Evolutionary conservation across 1,140 invertebrate species (phyloP).

Genomic region (Neotoxoptera formosana): DNA sequence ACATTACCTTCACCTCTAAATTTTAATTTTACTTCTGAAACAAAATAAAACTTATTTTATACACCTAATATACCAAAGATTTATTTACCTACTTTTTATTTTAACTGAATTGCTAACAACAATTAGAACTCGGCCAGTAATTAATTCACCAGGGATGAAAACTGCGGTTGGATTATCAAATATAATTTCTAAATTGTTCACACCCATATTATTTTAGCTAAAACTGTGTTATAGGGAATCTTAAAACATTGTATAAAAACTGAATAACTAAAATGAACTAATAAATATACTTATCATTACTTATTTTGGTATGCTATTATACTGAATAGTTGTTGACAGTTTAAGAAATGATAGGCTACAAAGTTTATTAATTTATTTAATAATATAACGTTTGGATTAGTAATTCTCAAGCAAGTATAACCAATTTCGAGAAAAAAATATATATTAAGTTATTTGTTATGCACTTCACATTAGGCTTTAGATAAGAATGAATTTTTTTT

Average conservation of each 20-base stretch:
- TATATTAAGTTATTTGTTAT: neutral
- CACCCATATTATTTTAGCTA: slow-evolving; percentile 43
- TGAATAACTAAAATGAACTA: neutral
- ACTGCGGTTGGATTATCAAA: slow-evolving; percentile 73
- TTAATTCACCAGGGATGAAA: slow-evolving; percentile 73
- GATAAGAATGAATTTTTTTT: neutral
- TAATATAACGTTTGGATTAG: neutral
- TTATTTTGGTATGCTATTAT: neutral
- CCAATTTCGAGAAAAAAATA: neutral
- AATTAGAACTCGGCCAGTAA: slow-evolving; percentile 71
- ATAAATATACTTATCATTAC: neutral
- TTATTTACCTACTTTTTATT: slow-evolving; percentile 63
- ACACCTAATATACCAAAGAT: neutral
- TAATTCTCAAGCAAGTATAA: neutral
- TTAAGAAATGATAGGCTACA: neutral
- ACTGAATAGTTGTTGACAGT: neutral
- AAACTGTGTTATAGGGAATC: neutral
- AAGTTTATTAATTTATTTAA: slow-evolving; percentile 21
- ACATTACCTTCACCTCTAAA: slow-evolving; percentile 77
- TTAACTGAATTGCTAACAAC: slow-evolving; percentile 72
- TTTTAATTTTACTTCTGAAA: slow-evolving; percentile 73
- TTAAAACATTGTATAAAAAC: neutral
- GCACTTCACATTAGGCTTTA: neutral
- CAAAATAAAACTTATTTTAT: slow-evolving; percentile 47
- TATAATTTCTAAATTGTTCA: slow-evolving; percentile 66